phyloP scores from a whole-genome alignment of 2,888 invertebrate genomes.

The Gasteruption jaculator region DNA sequence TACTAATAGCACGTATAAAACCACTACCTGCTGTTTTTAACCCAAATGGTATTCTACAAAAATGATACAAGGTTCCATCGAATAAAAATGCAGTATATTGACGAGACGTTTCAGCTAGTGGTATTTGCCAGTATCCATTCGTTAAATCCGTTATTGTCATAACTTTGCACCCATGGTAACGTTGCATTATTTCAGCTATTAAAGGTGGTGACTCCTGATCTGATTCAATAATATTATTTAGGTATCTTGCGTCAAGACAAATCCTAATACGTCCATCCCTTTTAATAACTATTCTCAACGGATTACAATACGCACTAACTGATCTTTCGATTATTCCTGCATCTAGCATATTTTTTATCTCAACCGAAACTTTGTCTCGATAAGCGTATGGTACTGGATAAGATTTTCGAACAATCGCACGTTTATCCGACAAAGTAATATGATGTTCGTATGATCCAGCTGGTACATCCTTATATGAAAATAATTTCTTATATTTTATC shows the following conservation, averaged over 20 bases:
- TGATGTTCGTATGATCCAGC: slow-evolving; percentile 4
- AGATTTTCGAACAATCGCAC: too few species aligned
- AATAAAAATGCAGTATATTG: not conserved
- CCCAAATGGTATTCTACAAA: too few species aligned
- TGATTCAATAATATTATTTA: not conserved
- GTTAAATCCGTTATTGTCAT: slow-evolving; percentile 1
- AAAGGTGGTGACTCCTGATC: not conserved
- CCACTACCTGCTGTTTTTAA: too few species aligned
- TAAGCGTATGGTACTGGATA: slow-evolving; percentile 4
- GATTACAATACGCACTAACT: slow-evolving; percentile 11
- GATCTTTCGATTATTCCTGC: too few species aligned
- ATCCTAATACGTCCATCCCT: not conserved
- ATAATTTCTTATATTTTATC: slow-evolving; percentile 7
- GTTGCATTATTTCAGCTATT: slow-evolving; percentile 1
- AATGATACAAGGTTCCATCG: too few species aligned
- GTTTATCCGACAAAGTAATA: slow-evolving; percentile 4
- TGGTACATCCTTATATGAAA: slow-evolving; percentile 2
- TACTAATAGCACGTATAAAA: not conserved
- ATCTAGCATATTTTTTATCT: slow-evolving; percentile 11
- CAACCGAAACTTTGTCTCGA: not conserved
- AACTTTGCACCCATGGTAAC: not conserved
- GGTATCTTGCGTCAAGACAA: too few species aligned
- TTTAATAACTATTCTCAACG: slow-evolving; percentile 12
- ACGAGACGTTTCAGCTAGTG: not conserved
- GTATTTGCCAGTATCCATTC: slow-evolving; percentile 10